Base-by-base conservation (phyloP, 2,888 invertebrate species). In the Leistus spinibarbis region DNA sequence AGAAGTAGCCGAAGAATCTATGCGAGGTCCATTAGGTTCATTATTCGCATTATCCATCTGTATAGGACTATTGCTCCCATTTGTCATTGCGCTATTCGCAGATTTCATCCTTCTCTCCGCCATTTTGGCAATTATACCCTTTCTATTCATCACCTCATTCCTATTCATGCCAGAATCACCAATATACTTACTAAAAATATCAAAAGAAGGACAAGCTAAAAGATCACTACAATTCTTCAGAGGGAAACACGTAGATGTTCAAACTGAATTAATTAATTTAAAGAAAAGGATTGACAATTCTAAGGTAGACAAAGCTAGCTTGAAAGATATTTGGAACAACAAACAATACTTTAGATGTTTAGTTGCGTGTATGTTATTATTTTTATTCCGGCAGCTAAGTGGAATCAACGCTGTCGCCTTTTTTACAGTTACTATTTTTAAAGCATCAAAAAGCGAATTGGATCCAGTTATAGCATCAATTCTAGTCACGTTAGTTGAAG, bases 351-450 rank as follows among this genome's bases (percentile, higher is more conserved):
- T 91, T 54, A 91, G 89, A 82, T 95, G 95, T 0, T 86, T 96
- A 72, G 83, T 92, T 67, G 92, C 94, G 67, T 91, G 92, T 1
- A 87, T 95, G 27, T 91, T 93, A 16, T 89, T 95, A 76, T 94
- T 97, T 92, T 90, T 94, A 81, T 94, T 94, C 85, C 95, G 95
- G 81, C 95, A 95, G 83, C 89, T 94, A 81, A 93, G 93, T 76
- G 95, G 95, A 70, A 90, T 95, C 78, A 95, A 95, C 85, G 94
- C 94, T 0, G 92, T 95, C 77, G 93, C 95, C 79, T 95, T 95
- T 86, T 95, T 94, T 83, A 92, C 94, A 0, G 90, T 90, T 72
- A 88, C 89, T 62, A 95, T 95, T 80, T 95, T 95, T 84, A 80
- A 88, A 75, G 92, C 91, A 0, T 92, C 95, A 7, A 93, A 93